Percentiles rank a stretch among this genome's conserved stretches.
These are phyloP conservation scores for Melanostoma scalare DNA, from an alignment of 2,888 invertebrate genomes.

Conservation along the genomic window DNA sequence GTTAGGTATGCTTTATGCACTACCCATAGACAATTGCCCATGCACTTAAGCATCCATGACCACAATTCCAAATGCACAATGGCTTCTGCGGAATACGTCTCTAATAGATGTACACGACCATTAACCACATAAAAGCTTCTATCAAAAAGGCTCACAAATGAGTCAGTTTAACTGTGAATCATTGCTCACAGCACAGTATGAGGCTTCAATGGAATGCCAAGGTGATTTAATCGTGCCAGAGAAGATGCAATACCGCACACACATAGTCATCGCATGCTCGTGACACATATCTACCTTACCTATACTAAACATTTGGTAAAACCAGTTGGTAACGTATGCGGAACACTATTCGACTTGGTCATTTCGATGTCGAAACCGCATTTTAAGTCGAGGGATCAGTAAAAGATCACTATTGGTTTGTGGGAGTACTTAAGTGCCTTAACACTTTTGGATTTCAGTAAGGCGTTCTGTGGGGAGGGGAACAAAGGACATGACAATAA, in stretches of 20 bases:
- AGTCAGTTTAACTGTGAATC: conserved; percentile 27
- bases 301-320: conserved; percentile 1
- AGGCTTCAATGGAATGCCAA: conserved; percentile 32
- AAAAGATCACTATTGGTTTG: conserved; percentile 14
- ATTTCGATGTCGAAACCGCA: conserved; percentile 9
- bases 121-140: conserved; percentile 27
- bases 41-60: conserved; percentile 4
- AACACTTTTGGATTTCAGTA: no score
- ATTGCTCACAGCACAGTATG: conserved; percentile 14
- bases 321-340: neutral
- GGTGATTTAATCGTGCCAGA: conserved; percentile 27
- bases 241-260: conserved; percentile 1
- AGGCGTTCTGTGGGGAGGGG: no score
- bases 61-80: conserved; percentile 34
- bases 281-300: conserved; percentile 7
- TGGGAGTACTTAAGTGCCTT: neutral
- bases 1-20: neutral
- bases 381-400: neutral
- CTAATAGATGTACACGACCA: conserved; percentile 23
- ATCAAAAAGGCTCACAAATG: conserved; percentile 21
- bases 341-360: neutral
- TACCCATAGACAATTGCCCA: conserved; percentile 13
- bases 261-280: conserved; percentile 16
- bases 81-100: conserved; percentile 33
- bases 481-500: no score